These are phyloP conservation scores for Eudasyphora cyanicolor DNA, from an alignment of 2,888 invertebrate species.

Conservation along the genomic window DNA sequence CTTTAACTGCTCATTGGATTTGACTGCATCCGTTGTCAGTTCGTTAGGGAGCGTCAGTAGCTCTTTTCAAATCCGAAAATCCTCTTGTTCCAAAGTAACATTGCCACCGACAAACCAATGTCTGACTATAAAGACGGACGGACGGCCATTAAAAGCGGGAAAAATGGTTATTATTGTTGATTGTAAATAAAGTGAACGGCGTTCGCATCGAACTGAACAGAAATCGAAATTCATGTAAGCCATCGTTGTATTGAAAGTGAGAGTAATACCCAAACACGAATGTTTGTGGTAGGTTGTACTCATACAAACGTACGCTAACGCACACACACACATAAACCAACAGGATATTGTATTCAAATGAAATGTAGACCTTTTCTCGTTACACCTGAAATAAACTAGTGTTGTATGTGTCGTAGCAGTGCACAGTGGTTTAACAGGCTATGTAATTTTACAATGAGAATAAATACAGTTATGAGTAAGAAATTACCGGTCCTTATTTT, in stretches of 20 bases:
- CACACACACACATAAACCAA: no score
- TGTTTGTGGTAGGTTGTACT: background rate
- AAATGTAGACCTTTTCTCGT: background rate
- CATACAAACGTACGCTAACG: no score
- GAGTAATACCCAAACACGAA: background rate
- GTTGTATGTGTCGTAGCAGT: background rate
- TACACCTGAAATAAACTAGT: no score
- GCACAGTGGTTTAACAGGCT: background rate
- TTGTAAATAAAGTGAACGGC: conserved; percentile 32
- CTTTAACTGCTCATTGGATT: background rate
- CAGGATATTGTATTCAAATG: background rate
- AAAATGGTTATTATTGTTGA: conserved; percentile 13
- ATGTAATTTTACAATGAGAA: no score
- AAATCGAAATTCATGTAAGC: conserved; percentile 18
- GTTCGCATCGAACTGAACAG: background rate
- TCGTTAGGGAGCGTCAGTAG: background rate
- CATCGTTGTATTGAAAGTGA: background rate
- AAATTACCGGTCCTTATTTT: no score
- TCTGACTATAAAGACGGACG: background rate
- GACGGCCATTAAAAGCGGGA: background rate
- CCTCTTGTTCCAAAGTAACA: background rate
- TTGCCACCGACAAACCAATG: background rate
- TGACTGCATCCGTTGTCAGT: background rate
- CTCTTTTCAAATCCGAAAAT: conserved; percentile 13
- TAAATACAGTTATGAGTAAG: no score